Conservation (phyloP, 2,888 invertebrate genomes). For the Atrina japonica region DNA sequence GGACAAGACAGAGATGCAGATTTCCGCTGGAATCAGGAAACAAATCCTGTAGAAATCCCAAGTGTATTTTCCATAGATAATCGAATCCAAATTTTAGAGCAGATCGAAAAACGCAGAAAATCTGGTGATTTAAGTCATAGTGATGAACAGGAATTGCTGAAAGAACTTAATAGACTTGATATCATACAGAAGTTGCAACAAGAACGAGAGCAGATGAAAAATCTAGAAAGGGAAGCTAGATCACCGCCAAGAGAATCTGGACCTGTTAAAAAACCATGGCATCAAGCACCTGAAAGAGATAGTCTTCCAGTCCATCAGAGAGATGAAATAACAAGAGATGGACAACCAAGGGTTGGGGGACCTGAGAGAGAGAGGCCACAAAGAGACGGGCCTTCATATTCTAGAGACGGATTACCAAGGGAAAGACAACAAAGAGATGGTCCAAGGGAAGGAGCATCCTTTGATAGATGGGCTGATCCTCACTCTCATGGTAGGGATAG, state of each 20-base stretch:
- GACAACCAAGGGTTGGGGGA: conserved; percentile 5
- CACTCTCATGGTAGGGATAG: background rate
- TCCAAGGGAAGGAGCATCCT: background rate
- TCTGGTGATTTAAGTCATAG: conserved; percentile 83
- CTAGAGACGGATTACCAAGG: conserved; percentile 10
- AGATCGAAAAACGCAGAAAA: conserved; percentile 85
- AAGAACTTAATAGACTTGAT: conserved; percentile 69
- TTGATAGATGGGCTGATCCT: conserved; percentile 5
- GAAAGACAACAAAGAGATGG: background rate
- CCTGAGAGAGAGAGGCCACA: conserved; percentile 8
- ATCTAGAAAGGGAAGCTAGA: background rate
- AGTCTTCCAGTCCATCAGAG: background rate
- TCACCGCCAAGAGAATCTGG: too few relatives aligned
- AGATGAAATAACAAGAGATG: conserved; percentile 3
- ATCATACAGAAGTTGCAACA: conserved; percentile 58
- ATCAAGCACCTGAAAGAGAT: background rate
- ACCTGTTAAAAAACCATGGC: conserved; percentile 2
- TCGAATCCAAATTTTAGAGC: conserved; percentile 55
- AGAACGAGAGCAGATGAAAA: conserved; percentile 42
- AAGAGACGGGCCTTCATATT: background rate
- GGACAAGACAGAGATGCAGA: background rate
- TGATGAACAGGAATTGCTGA: conserved; percentile 74
- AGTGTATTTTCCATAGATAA: conserved; percentile 47
- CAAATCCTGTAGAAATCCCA: conserved; percentile 30
- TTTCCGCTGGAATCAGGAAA: background rate